Conservation (phyloP, 2,797 vertebrate species). For the Acestrorhynchus altus region DNA sequence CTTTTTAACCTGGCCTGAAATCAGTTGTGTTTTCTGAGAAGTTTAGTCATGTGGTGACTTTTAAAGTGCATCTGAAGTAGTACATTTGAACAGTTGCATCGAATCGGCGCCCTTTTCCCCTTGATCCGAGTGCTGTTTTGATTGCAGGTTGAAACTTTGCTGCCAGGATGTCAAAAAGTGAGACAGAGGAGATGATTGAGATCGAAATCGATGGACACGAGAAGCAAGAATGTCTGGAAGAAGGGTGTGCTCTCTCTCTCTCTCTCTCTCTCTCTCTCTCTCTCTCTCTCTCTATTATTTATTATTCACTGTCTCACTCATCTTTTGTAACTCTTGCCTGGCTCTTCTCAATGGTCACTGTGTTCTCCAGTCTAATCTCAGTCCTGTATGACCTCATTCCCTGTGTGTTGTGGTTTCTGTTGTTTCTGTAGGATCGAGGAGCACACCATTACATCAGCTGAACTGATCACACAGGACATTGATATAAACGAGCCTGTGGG, state of each 20-base stretch:
- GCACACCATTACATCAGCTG: slow-evolving; percentile 91
- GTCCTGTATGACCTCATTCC: slow-evolving; percentile 2
- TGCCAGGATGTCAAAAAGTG: slow-evolving; percentile 91
- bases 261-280: not conserved
- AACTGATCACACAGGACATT: slow-evolving; percentile 97
- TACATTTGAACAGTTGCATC: too few relatives aligned
- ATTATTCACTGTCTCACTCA: too few relatives aligned
- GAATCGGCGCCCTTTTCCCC: too few relatives aligned
- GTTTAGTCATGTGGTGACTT: too few relatives aligned
- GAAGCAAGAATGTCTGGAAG: slow-evolving; percentile 83
- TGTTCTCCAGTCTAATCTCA: not conserved
- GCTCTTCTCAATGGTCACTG: not conserved
- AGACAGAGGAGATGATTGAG: slow-evolving; percentile 97
- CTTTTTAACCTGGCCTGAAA: too few relatives aligned
- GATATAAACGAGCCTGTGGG: slow-evolving; percentile 98
- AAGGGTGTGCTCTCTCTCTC: slow-evolving; percentile 72
- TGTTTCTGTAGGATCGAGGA: slow-evolving; percentile 87
- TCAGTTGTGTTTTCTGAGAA: too few relatives aligned
- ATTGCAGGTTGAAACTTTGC: slow-evolving; percentile 39
- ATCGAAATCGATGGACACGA: slow-evolving; percentile 97
- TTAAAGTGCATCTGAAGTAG: too few relatives aligned
- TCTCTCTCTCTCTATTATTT: not conserved
- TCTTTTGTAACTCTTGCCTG: not conserved
- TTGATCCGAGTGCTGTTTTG: not conserved
- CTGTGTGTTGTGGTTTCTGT: not conserved